These are phyloP conservation scores for Ameiurus melas DNA, from an alignment of 2,113 vertebrate species.

Conservation along the genomic window DNA sequence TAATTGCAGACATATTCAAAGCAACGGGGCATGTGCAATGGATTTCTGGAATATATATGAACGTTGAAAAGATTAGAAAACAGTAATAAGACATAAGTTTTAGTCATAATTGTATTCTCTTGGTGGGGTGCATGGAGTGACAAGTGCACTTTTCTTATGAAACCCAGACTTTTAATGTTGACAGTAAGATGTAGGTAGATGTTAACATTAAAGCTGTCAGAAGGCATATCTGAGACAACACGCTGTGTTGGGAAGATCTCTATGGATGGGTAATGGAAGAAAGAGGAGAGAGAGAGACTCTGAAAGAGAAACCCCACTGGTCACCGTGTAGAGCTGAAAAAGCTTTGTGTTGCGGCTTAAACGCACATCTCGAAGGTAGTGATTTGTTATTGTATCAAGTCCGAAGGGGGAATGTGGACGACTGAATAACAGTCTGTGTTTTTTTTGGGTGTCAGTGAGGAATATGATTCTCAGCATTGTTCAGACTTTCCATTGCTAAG, in stretches of 20 bases:
- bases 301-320: conserved; percentile 60
- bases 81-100: not conserved
- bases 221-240: conserved; percentile 56
- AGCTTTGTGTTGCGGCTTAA: conserved; percentile 48
- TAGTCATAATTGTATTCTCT: not conserved
- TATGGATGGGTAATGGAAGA: conserved; percentile 59
- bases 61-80: not conserved
- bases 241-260: conserved; percentile 51
- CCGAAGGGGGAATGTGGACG: not conserved
- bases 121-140: not conserved
- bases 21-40: not conserved
- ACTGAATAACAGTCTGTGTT: conserved; percentile 8
- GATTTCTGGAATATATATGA: not conserved
- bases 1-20: not conserved
- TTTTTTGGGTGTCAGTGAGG: not conserved
- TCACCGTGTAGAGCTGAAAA: conserved; percentile 57
- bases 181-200: conserved; percentile 43
- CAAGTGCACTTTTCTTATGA: not conserved
- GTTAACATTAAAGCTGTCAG: conserved; percentile 53
- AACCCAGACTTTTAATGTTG: conserved; percentile 12
- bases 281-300: conserved; percentile 42
- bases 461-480: not conserved
- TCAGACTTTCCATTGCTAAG: not conserved
- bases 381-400: not conserved
- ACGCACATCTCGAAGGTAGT: conserved; percentile 1